Base-by-base conservation (phyloP, 2,797 vertebrate genomes). In the Acanthurus lineatus region DNA sequence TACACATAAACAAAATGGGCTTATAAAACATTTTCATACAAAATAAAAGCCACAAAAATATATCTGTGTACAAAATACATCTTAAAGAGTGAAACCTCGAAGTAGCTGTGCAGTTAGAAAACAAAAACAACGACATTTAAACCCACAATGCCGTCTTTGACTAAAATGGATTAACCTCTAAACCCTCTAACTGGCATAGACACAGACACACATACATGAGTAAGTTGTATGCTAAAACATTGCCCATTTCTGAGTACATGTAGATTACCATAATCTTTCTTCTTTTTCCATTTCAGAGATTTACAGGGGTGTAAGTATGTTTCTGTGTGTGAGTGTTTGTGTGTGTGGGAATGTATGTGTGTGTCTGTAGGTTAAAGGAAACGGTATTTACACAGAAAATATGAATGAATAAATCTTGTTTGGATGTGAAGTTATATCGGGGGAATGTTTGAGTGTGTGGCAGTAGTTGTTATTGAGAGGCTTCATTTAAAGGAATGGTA, bases 41-140 rank as follows among this genome's bases (percentile, higher is more conserved):
- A 95, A 93, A 91, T 58, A 45, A 90, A 90, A 88, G 65, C 73
- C 85, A 91, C 75, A 91, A 94, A 95, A 95, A 94, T 94, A 95
- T 71, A 93, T 90, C 81, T 93, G 86, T 88, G 62, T 93, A 92
- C 8, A 94, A 93, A 94, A 92, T 84, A 87, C 65, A 81, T 90
- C 63, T 88, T 84, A 76, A 89, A 88, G 79, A 65, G 74, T 58
- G 72, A 83, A 89, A 88, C 57, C 2, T 85, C 47, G 73, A 77
- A 73, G 63, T 73, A 73, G 64, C 70, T 89, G 71, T 89, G 82
- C 79, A 84, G 78, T 80, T 57, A 52, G 72, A 86, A 77, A 83
- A 69, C 44, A 74, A 60, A 20, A 78, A 85, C 74, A 84, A 68
- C 48, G 72, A 60, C 20, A 78, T 9, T 11, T 9, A 42, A 42